A percentile compares a stretch with the other conserved stretches of the same genome.
Evolutionary conservation across 2,113 vertebrate genomes (phyloP).

Genomic region (Anhinga anhinga): DNA sequence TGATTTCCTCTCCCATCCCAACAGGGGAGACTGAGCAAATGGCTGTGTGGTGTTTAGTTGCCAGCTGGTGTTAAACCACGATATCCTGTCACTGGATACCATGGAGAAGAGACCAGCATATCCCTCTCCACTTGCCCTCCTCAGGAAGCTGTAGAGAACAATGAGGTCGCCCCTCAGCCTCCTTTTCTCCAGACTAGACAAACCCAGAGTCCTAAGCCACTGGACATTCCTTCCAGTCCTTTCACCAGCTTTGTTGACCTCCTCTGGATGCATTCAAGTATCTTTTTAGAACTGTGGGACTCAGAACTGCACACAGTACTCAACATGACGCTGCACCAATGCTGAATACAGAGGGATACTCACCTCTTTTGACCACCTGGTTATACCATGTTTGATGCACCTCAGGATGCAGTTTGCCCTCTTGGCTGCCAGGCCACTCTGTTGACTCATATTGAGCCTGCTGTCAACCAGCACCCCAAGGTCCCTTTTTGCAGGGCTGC

Average conservation of each 20-base stretch:
- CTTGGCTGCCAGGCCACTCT: background rate
- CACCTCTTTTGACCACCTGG: too few relatives aligned
- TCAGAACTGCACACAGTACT: background rate
- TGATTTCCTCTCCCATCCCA: too few relatives aligned
- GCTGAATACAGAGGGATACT: too few relatives aligned
- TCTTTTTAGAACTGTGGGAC: background rate
- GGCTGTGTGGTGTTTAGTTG: too few relatives aligned
- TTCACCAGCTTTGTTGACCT: background rate
- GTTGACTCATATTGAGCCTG: background rate
- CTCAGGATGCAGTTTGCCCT: background rate
- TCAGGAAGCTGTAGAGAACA: background rate
- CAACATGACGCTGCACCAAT: too few relatives aligned
- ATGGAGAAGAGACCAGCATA: background rate
- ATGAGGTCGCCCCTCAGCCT: background rate
- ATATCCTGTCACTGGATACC: too few relatives aligned
- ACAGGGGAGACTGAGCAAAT: too few relatives aligned
- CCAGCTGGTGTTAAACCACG: too few relatives aligned
- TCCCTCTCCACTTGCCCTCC: background rate
- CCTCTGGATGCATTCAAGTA: background rate
- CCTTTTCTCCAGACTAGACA: background rate
- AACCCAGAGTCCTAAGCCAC: background rate
- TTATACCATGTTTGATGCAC: background rate
- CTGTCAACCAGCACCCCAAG: background rate
- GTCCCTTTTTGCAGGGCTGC: background rate
- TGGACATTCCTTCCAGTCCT: background rate